Evolutionary conservation across 2,888 invertebrate species (phyloP), one percentile per base, ranked within the genome.

Genomic region (Epinotia demarniana): DNA sequence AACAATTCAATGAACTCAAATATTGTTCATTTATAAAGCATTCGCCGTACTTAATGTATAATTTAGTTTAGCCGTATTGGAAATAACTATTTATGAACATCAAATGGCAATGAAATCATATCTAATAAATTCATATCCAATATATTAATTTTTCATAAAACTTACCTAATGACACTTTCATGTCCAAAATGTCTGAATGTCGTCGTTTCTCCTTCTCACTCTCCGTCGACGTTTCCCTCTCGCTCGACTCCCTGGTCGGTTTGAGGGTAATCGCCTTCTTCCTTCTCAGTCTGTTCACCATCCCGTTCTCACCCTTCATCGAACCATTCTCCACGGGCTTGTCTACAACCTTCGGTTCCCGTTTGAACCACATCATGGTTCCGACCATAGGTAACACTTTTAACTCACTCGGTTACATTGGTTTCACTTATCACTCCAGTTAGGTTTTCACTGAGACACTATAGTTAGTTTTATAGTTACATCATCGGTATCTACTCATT

Each of bases 341-440:
- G 62, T 92, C 92, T 55, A 87, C 84, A 78, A 87, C 82, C 82
- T 93, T 93, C 77, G 93, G 89, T 78, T 93, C 93, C 81, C 93
- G 84, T 81, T 92, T 94, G 78, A 93, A 93, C 93, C 93, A 93
- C 94, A 93, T 93, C 93, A 92, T 93, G 73, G 84, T 87, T 85
- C 86, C 85, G 80, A 87, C 85, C 82, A 75, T 75, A 67, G 18
- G 69, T 70, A 19, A 57, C 53, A 60, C 33, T 57, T 27, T 68
- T 33, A 58, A 53, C 16, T 57, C 71, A 71, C 55, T 61, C 9
- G 27, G 66, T 67, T 33, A 68, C 75, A 75, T 71, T 13, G 49
- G 74, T 60, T 46, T 62, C 75, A 71, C 71, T 60, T 58, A 43
- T 27, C 60, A 73, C 73, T 68, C 57, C 23, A 66, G 33, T 66